These are phyloP conservation scores for Coptodon bakossiorum DNA, from an alignment of 2,113 vertebrate species.

Conservation along the genomic window DNA sequence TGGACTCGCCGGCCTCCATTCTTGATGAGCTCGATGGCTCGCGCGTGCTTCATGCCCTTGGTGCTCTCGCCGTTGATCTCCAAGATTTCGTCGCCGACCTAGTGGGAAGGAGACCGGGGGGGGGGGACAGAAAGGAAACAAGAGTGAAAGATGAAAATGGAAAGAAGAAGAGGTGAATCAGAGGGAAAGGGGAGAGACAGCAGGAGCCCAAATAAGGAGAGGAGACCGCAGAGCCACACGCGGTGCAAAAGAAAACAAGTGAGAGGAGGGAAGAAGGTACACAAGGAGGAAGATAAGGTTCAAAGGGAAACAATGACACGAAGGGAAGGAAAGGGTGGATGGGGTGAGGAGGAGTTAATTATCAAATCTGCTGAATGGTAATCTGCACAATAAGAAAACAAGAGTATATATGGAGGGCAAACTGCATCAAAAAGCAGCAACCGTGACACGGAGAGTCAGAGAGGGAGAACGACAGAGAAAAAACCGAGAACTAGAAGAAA, in stretches of 20 bases:
- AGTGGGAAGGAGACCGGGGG: background rate
- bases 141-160: background rate
- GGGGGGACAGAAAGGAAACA: background rate
- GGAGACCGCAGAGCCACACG: background rate
- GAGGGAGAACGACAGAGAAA: background rate
- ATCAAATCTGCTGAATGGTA: background rate
- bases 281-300: constrained; percentile 13
- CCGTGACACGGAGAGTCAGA: constrained; percentile 1
- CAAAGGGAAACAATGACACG: constrained; percentile 5
- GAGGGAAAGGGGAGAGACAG: background rate
- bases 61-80: constrained; percentile 99
- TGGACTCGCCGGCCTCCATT: constrained; percentile 90
- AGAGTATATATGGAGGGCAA: constrained; percentile 3
- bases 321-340: background rate
- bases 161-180: background rate
- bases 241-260: background rate
- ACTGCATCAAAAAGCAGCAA: background rate
- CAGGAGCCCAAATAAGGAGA: background rate
- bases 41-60: constrained; percentile 98
- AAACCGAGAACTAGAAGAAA: constrained; percentile 5
- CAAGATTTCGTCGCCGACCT: constrained; percentile 97
- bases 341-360: constrained; percentile 11
- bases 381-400: background rate
- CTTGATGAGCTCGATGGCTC: constrained; percentile 99
- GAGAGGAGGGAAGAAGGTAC: background rate